phyloP scores from a whole-genome alignment of 2,797 vertebrate genomes.

The Stomatorhinus walkeri region DNA sequence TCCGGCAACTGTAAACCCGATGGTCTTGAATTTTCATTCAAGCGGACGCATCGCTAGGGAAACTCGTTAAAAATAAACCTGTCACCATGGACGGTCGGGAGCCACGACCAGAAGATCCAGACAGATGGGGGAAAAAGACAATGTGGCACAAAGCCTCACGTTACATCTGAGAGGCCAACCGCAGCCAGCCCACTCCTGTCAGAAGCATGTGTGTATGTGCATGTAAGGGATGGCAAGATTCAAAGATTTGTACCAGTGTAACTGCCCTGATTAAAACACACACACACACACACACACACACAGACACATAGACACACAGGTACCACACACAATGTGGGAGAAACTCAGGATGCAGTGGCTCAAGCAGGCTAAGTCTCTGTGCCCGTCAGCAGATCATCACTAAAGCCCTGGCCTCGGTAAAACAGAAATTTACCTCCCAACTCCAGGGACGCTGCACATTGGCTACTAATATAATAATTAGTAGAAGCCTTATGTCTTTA shows the following conservation, averaged over 20 bases:
- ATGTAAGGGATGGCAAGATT: not conserved
- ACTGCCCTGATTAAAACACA: not conserved
- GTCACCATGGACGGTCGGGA: not conserved
- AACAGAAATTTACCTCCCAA: not conserved
- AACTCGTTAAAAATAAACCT: not conserved
- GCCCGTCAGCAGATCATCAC: not conserved
- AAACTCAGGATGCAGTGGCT: not conserved
- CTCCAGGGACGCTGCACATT: not conserved
- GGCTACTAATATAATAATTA: not conserved
- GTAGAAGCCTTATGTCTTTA: not conserved
- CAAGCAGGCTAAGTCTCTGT: not conserved
- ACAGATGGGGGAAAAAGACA: not conserved
- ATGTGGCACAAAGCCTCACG: not conserved
- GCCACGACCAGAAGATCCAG: not conserved
- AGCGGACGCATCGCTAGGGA: not conserved
- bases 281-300: too few species aligned
- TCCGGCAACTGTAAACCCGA: not conserved
- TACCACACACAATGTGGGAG: not conserved
- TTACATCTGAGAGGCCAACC: not conserved
- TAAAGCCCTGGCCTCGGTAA: not conserved
- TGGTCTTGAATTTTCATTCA: not conserved
- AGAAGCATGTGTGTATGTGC: not conserved
- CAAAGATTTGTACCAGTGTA: not conserved
- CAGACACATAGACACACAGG: not conserved
- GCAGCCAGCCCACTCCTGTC: not conserved